Base-by-base conservation (phyloP, 1,140 invertebrate genomes). In the Danaus plexippus region DNA sequence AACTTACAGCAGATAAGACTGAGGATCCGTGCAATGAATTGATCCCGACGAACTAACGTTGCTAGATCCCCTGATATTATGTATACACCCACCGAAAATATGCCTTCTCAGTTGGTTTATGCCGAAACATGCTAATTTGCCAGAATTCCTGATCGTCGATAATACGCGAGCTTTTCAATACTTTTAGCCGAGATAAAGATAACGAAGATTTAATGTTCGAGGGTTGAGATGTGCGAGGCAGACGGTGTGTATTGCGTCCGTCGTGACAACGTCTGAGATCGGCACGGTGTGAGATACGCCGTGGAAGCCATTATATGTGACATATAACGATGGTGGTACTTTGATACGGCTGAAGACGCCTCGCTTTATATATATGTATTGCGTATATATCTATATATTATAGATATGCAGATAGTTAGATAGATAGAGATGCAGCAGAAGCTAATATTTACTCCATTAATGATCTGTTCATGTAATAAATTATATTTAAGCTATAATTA, bases 11-110 rank as follows among this genome's bases (percentile, higher is more conserved):
- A 50, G 12, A 45, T 45, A 12, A n/a, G 11, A 12, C 11, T 45
- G 11, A 45, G 11, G 44, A 48, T 10, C 15, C 77, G 70, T 76
- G 73, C 70, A 66, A 77, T 75, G 77, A 85, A 85, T 82, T 81
- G 79, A 83, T 80, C 77, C 22, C 22, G 22, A 32, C 22, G 22
- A 7, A 32, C 22, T 32, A 32, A 32, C 4, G 22, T 32, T 6
- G 5, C 22, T 32, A 32, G 22, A 32, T 32, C 22, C 1, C 4
- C 22, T 7, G 22, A 32, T 32, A 32, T 32, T 32, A 32, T 6
- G 22, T 32, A 6, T 32, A 32, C 22, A 3, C 22, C 22, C 1
- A 8, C 22, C 22, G 22, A 32, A 32, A 32, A 32, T 32, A 32
- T 53, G 50, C 46, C 55, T 57, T 55, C 59, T 48, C 42, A 57